Base-by-base conservation (phyloP, 2,888 invertebrate species). In the Euzophera pinguis region DNA sequence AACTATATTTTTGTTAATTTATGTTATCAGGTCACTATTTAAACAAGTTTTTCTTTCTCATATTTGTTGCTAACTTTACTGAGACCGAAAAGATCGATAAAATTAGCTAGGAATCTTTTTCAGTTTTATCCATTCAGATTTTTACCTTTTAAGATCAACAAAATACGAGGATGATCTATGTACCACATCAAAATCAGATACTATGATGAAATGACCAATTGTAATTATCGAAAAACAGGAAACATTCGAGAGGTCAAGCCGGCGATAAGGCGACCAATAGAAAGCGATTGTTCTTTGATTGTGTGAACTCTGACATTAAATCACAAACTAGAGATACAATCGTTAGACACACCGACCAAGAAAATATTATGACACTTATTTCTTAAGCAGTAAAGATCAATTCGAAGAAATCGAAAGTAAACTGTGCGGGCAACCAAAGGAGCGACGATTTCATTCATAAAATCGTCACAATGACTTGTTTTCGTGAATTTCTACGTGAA, bases 391-490 rank as follows among this genome's bases (percentile, higher is more conserved):
- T 47, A 55, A 35, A 47, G 42, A 12, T 39, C 34, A 41, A 38
- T 41, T 50, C 32, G n/a, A 38, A 14, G 32, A 10, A 49, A 27
- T 37, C 42, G n/a, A 22, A 10, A 34, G 29, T 49, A 34, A 35
- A n/a, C 17, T 0, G 7, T 8, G 38, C 22, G 37, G 39, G 34
- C n/a, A 48, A 41, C 17, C 37, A 29, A 29, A 39, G n/a, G 14
- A 45, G 32, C 34, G 35, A 45, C 42, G 22, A 27, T 43, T 50
- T 55, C 63, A 65, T 65, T 62, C 61, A 64, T 64, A 54, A 59
- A 60, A 58, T 53, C 55, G 32, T 45, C 45, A 45, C 45, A 54
- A 56, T 55, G 50, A 53, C 56, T 60, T 53, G 59, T 58, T 53
- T 53, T 47, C 22, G 53, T 53, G 22, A 45, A 16, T 42, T 47